Evolutionary conservation across 64 coral and sea anemone species (phyloP).

Genomic region (Cladopsammia gracilis): DNA sequence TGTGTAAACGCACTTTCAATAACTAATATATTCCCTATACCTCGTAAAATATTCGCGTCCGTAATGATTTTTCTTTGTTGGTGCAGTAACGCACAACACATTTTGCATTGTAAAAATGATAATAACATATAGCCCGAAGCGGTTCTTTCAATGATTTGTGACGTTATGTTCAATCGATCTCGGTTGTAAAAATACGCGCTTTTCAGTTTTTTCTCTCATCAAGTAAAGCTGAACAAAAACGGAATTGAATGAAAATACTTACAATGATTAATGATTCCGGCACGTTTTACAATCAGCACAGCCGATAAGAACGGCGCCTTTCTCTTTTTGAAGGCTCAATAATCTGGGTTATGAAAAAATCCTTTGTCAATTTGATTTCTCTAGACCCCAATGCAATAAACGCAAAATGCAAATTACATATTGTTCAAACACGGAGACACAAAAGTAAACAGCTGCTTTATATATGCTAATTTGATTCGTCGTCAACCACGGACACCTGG

Average conservation of each 20-base stretch:
- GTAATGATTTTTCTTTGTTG: conserved; percentile 5
- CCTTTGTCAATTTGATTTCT: conserved; percentile 53
- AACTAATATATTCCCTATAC: conserved; percentile 19
- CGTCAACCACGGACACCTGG: conserved; percentile 12
- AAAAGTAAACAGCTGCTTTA: neutral
- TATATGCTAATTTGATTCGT: conserved; percentile 56
- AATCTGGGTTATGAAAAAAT: conserved; percentile 18
- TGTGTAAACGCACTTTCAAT: neutral
- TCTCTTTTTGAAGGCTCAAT: neutral
- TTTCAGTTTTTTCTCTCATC: neutral
- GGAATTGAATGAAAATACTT: conserved; percentile 1
- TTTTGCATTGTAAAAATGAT: neutral
- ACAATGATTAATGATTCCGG: conserved; percentile 21
- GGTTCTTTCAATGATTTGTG: neutral
- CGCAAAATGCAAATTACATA: conserved; percentile 35
- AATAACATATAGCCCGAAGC: conserved; percentile 1
- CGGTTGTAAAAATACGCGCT: neutral
- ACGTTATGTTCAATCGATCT: neutral
- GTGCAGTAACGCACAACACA: neutral
- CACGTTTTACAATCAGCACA: neutral
- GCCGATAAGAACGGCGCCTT: neutral
- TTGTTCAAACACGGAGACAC: conserved; percentile 14
- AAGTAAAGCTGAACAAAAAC: neutral
- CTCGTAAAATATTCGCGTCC: conserved; percentile 17
- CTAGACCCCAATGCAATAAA: neutral